These are phyloP conservation scores for Crematogaster levior DNA, from an alignment of 2,888 invertebrate genomes.

Conservation along the genomic window DNA sequence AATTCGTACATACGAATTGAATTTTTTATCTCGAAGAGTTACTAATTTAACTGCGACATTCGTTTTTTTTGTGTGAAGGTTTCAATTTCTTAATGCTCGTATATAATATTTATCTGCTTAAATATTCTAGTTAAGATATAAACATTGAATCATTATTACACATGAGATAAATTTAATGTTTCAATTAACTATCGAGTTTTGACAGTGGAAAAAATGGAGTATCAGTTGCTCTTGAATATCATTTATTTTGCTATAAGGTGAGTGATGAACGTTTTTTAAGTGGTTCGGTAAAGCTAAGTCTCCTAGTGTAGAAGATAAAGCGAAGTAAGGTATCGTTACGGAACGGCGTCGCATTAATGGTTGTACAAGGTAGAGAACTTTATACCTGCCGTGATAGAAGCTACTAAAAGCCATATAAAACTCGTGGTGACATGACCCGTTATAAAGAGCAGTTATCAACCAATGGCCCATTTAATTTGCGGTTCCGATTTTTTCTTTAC, in stretches of 20 bases:
- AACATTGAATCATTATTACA: background rate
- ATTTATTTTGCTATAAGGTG: conserved; percentile 17
- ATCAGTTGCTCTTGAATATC: background rate
- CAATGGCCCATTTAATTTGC: conserved; percentile 55
- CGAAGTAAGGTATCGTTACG: conserved; percentile 36
- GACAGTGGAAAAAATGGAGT: background rate
- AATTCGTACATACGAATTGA: conserved; percentile 67
- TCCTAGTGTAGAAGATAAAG: background rate
- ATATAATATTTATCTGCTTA: background rate
- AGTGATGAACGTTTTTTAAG: conserved; percentile 15
- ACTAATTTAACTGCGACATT: conserved; percentile 6
- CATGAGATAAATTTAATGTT: background rate
- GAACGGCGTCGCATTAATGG: conserved; percentile 74
- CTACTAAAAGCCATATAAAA: conserved; percentile 78
- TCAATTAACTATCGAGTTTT: background rate
- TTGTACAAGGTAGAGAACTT: conserved; percentile 80
- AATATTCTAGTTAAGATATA: background rate
- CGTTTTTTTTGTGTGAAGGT: background rate
- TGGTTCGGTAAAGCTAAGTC: background rate
- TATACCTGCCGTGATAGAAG: conserved; percentile 83
- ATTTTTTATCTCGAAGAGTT: conserved; percentile 30
- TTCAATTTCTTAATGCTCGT: background rate
- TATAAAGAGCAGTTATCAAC: conserved; percentile 21
- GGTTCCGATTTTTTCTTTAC: conserved; percentile 78
- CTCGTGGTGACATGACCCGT: conserved; percentile 55